Percentiles rank a stretch among this genome's conserved stretches.
These are phyloP conservation scores for Ophraella communa DNA, from an alignment of 2,888 invertebrate genomes.

Conservation along the genomic window DNA sequence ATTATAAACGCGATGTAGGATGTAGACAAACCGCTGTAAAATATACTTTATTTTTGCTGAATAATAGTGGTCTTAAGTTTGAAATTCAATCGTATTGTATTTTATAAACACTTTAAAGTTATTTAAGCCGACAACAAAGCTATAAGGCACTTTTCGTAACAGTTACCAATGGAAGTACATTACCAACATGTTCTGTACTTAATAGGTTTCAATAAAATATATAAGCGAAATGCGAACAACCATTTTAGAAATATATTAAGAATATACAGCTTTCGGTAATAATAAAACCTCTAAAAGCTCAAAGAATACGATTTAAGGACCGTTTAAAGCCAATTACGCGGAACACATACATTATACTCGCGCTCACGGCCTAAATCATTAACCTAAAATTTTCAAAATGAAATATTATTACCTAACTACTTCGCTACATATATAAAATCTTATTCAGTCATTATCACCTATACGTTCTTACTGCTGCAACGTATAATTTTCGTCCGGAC, in stretches of 20 bases:
- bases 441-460: slow-evolving; percentile 37
- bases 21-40: background rate
- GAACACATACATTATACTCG: background rate
- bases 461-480: slow-evolving; percentile 31
- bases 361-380: slow-evolving; percentile 19
- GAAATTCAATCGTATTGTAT: too few species aligned
- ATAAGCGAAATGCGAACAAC: too few species aligned
- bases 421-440: slow-evolving; percentile 28
- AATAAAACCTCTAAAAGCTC: background rate
- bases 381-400: slow-evolving; percentile 30
- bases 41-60: background rate
- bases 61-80: too few species aligned
- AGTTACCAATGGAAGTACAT: too few species aligned
- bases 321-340: slow-evolving; percentile 5
- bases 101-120: too few species aligned
- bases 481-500: slow-evolving; percentile 34
- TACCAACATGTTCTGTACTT: too few species aligned
- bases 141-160: too few species aligned
- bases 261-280: too few species aligned
- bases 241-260: too few species aligned
- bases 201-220: too few species aligned
- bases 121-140: too few species aligned
- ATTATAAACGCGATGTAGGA: background rate
- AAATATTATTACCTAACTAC: slow-evolving; percentile 21
- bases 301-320: background rate